These are phyloP conservation scores for Chaetogeoica ovagalla DNA, from an alignment of 2,888 invertebrate genomes.

Conservation along the genomic window DNA sequence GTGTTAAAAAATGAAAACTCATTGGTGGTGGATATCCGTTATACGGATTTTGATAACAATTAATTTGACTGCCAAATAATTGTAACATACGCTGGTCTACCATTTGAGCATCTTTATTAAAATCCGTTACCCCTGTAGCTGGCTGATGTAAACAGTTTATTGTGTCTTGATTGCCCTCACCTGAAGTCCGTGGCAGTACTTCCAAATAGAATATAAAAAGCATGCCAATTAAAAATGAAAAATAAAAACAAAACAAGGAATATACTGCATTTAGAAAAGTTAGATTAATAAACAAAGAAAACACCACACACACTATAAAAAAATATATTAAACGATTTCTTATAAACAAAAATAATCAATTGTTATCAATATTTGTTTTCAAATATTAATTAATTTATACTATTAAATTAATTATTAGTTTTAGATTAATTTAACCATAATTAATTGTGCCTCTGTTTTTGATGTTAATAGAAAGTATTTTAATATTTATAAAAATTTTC, in stretches of 20 bases:
- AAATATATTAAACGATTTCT: slow-evolving; percentile 18
- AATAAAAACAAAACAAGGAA: slow-evolving; percentile 48
- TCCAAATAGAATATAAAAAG: slow-evolving; percentile 53
- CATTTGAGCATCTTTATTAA: slow-evolving; percentile 45
- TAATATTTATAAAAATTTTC: neutral
- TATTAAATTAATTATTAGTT: slow-evolving; percentile 11
- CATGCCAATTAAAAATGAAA: slow-evolving; percentile 53
- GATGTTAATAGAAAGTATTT: slow-evolving; percentile 8
- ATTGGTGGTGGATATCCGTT: slow-evolving; percentile 43
- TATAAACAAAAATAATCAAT: slow-evolving; percentile 4
- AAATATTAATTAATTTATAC: slow-evolving; percentile 7
- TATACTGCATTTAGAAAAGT: slow-evolving; percentile 43
- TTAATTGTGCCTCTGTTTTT: slow-evolving; percentile 48
- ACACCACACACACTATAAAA: slow-evolving; percentile 20
- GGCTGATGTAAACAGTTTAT: slow-evolving; percentile 43
- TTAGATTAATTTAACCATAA: slow-evolving; percentile 22
- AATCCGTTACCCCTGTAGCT: slow-evolving; percentile 45
- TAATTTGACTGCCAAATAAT: slow-evolving; percentile 46
- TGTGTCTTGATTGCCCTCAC: slow-evolving; percentile 50
- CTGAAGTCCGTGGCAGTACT: slow-evolving; percentile 52
- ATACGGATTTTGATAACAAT: slow-evolving; percentile 51
- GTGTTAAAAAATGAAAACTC: slow-evolving; percentile 50
- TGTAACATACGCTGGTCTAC: slow-evolving; percentile 47
- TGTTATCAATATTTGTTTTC: slow-evolving; percentile 15
- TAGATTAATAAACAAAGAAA: slow-evolving; percentile 43